Percentiles rank a stretch among this genome's conserved stretches.
Evolutionary conservation across 2,113 vertebrate species (phyloP).

Genomic region (Silurus asotus): DNA sequence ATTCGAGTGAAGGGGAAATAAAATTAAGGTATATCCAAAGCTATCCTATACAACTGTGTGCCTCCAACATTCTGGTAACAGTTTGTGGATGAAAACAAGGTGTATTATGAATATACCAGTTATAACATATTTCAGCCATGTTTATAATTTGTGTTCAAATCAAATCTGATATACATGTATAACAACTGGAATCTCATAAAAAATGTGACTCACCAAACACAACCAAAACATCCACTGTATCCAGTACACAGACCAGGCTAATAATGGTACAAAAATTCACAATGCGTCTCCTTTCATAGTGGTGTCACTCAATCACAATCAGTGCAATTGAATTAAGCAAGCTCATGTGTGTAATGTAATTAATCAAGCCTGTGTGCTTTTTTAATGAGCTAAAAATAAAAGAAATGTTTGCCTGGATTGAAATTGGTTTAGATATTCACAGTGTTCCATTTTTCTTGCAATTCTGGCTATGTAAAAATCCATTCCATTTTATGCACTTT

Average conservation of each 20-base stretch:
- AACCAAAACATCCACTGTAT: not conserved
- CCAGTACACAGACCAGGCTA: not conserved
- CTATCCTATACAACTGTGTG: too few relatives aligned
- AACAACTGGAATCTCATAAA: not conserved
- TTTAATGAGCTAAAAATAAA: not conserved
- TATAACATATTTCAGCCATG: not conserved
- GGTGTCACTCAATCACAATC: constrained; percentile 3
- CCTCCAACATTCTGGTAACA: too few relatives aligned
- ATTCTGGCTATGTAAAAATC: not conserved
- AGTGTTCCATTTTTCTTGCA: not conserved
- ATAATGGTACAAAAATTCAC: not conserved
- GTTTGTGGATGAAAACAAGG: too few relatives aligned
- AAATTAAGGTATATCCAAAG: too few relatives aligned
- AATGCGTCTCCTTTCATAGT: not conserved
- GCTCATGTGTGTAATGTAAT: not conserved
- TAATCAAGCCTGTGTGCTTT: not conserved
- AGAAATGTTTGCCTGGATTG: not conserved
- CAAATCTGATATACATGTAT: not conserved
- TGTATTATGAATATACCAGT: not conserved
- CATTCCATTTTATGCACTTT: not conserved
- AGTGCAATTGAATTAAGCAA: not conserved
- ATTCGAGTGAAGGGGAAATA: too few relatives aligned
- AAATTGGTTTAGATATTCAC: not conserved
- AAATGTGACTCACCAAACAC: not conserved
- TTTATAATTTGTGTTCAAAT: not conserved